Conservation (phyloP, 2,113 vertebrate genomes). For the Ranitomeya variabilis region DNA sequence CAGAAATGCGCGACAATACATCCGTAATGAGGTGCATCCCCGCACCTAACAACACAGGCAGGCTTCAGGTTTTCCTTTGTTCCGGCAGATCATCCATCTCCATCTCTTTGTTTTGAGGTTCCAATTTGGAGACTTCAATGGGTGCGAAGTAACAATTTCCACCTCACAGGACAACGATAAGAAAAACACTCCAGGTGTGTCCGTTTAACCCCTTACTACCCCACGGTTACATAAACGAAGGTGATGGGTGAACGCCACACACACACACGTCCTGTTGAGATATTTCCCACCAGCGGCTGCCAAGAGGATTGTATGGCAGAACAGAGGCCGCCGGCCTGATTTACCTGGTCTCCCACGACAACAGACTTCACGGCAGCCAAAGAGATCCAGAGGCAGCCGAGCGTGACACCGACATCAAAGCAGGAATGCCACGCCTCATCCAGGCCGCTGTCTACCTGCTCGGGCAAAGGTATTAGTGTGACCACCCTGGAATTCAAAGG, state of each 20-base stretch:
- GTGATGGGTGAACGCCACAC: conserved; percentile 16
- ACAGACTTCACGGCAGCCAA: conserved; percentile 83
- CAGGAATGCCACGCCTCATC: conserved; percentile 79
- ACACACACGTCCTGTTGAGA: conserved; percentile 23
- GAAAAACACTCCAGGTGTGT: not conserved
- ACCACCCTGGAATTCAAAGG: conserved; percentile 87
- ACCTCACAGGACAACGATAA: conserved; percentile 8
- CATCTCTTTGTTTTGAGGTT: not conserved
- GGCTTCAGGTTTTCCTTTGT: not conserved
- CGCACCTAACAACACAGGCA: conserved; percentile 3
- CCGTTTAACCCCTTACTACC: conserved; percentile 1
- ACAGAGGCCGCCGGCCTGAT: conserved; percentile 58
- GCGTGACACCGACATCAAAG: conserved; percentile 84
- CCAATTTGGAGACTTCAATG: conserved; percentile 27
- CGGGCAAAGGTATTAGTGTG: conserved; percentile 81
- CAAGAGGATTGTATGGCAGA: conserved; percentile 60
- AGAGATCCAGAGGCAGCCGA: conserved; percentile 73
- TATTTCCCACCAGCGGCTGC: conserved; percentile 39
- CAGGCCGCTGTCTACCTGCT: conserved; percentile 78
- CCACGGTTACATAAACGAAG: not conserved
- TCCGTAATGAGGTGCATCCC: conserved; percentile 11
- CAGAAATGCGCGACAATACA: not conserved
- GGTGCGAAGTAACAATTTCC: conserved; percentile 20
- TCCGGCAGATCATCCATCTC: not conserved
- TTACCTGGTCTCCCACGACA: conserved; percentile 78